phyloP scores from a whole-genome alignment of 37 sponge, comb jelly and placozoan genomes.

The Cliona cf. orientalis region DNA sequence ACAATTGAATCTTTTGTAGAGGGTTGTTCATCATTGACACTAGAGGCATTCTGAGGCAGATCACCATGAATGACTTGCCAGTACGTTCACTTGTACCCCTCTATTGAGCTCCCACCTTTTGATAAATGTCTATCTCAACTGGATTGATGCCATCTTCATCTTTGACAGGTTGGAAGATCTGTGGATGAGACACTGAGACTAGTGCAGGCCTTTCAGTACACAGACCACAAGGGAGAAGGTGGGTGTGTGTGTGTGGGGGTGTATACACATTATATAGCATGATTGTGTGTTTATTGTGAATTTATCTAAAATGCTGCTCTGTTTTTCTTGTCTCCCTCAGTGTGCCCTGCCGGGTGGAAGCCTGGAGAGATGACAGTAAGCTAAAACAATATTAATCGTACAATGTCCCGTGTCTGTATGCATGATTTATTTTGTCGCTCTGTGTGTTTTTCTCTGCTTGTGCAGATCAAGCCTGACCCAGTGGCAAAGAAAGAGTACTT shows the following conservation, averaged over 20 bases:
- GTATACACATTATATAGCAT: background rate
- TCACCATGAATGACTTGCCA: conserved; percentile 98
- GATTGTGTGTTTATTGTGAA: background rate
- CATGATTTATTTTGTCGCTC: background rate
- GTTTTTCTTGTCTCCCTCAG: conserved; percentile 27
- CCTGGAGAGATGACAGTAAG: conserved; percentile 86
- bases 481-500: conserved; percentile 54
- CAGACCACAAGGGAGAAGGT: conserved; percentile 91
- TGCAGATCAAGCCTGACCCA: conserved; percentile 70
- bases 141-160: background rate
- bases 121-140: too few species aligned
- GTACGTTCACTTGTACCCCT: conserved; percentile 28
- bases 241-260: background rate
- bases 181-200: conserved; percentile 95
- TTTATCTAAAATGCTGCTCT: background rate
- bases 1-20: too few species aligned
- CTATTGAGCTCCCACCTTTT: background rate
- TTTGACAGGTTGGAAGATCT: conserved; percentile 84
- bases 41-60: conserved; percentile 95
- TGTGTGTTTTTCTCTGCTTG: background rate
- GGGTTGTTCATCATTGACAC: conserved; percentile 97
- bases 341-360: conserved; percentile 95
- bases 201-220: conserved; percentile 92
- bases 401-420: background rate
- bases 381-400: background rate